A percentile compares a stretch with the other conserved stretches of the same genome.
Evolutionary conservation across 2,888 invertebrate species (phyloP).

Genomic region (Himalopsyche kuldschensis): DNA sequence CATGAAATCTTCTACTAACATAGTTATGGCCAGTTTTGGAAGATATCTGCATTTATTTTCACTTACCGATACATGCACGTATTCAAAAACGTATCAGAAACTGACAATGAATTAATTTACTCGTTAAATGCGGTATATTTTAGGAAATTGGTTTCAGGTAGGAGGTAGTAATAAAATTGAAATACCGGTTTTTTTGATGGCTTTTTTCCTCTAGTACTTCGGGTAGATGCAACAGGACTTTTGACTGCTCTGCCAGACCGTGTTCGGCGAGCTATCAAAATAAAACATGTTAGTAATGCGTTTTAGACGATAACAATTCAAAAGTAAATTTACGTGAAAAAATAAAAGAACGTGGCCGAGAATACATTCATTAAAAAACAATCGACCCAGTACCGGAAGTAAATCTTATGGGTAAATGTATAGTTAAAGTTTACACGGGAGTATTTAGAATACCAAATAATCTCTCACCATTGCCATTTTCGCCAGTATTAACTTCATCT

Average conservation of each 20-base stretch:
- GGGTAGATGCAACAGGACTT: not conserved
- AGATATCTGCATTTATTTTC: too few relatives aligned
- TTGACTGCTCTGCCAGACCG: slow-evolving; percentile 21
- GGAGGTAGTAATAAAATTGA: not conserved
- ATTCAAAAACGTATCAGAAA: not conserved
- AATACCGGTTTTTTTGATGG: slow-evolving; percentile 26
- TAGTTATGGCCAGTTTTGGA: too few relatives aligned
- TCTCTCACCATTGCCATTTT: slow-evolving; percentile 26
- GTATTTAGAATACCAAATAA: not conserved
- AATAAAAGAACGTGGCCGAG: not conserved
- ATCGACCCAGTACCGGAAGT: not conserved
- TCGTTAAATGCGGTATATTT: not conserved
- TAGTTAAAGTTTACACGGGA: not conserved
- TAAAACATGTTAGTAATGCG: not conserved
- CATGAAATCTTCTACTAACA: too few relatives aligned
- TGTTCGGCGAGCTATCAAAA: slow-evolving; percentile 31
- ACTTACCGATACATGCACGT: not conserved
- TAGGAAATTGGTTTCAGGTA: not conserved
- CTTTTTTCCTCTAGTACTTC: slow-evolving; percentile 14
- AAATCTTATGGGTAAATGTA: not conserved
- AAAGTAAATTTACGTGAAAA: not conserved
- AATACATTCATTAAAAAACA: not conserved
- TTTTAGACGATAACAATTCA: not conserved
- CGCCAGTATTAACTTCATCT: slow-evolving; percentile 11
- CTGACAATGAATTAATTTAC: too few relatives aligned